phyloP scores from a whole-genome alignment of 2,113 vertebrate species.

The Narcine bancroftii region DNA sequence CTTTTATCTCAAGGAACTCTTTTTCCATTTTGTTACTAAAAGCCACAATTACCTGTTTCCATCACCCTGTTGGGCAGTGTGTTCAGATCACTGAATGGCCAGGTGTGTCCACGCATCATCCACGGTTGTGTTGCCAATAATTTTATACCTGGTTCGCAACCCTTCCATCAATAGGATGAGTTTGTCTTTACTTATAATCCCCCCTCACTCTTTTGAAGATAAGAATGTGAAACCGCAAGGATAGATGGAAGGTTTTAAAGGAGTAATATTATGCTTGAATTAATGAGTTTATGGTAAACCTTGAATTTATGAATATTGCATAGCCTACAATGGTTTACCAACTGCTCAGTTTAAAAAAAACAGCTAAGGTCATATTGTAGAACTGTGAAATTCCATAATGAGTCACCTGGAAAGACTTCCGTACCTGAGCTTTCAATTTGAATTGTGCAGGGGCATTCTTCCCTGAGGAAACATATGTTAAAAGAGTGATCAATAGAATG shows the following conservation, averaged over 20 bases:
- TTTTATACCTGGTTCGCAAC: too few relatives aligned
- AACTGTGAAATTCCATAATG: neutral
- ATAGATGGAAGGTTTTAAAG: neutral
- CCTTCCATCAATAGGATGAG: too few relatives aligned
- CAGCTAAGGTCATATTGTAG: neutral
- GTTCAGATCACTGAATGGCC: too few relatives aligned
- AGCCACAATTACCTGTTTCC: too few relatives aligned
- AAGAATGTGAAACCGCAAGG: neutral
- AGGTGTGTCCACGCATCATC: too few relatives aligned
- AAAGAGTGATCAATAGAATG: neutral
- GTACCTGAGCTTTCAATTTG: neutral
- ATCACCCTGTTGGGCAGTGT: too few relatives aligned
- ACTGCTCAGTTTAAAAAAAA: neutral
- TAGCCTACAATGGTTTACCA: neutral
- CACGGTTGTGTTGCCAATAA: too few relatives aligned
- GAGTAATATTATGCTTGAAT: neutral
- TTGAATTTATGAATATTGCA: neutral
- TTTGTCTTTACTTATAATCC: neutral
- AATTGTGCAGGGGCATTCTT: neutral
- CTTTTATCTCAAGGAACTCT: too few relatives aligned
- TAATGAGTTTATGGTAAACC: neutral
- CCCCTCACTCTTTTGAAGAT: neutral
- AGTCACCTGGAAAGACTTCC: neutral
- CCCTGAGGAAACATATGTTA: neutral
- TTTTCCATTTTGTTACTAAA: too few relatives aligned